Percentiles rank a stretch among this genome's conserved stretches.
phyloP scores from a whole-genome alignment of 2,797 vertebrate species.

The Nannoperca obscura region DNA sequence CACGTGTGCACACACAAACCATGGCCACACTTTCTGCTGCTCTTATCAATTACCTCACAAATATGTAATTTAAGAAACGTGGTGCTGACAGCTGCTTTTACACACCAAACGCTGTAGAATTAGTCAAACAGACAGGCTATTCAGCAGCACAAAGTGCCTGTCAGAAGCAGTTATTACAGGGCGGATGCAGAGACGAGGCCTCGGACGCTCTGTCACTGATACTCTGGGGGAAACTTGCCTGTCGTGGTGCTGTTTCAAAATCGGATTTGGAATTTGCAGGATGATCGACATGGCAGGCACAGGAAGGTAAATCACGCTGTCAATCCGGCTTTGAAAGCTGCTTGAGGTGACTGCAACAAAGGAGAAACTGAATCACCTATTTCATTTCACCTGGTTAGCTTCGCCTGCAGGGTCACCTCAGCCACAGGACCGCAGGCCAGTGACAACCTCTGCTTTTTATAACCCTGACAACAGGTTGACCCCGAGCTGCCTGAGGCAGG shows the following conservation, averaged over 20 bases:
- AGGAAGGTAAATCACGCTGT: conserved; percentile 63
- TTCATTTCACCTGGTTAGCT: conserved; percentile 47
- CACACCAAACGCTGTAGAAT: conserved; percentile 46
- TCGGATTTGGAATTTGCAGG: conserved; percentile 44
- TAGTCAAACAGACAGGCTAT: conserved; percentile 48
- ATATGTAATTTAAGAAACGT: conserved; percentile 53
- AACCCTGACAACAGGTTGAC: conserved; percentile 66
- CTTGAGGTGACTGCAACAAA: conserved; percentile 53
- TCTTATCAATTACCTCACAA: conserved; percentile 54
- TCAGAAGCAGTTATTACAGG: conserved; percentile 63
- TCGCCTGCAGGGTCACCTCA: conserved; percentile 27
- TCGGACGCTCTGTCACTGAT: conserved; percentile 55
- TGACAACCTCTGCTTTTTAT: conserved; percentile 51
- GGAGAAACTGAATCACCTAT: conserved; percentile 24
- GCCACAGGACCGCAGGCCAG: conserved; percentile 26
- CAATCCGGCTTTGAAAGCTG: conserved; percentile 52
- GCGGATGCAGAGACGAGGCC: conserved; percentile 17
- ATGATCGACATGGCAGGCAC: conserved; percentile 45
- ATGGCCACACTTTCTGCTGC: conserved; percentile 10
- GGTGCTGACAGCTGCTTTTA: conserved; percentile 64
- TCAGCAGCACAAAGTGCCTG: conserved; percentile 62
- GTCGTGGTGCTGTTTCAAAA: conserved; percentile 34
- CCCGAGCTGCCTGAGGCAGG: conserved; percentile 52
- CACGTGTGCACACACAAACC: conserved; percentile 1
- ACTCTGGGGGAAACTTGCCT: conserved; percentile 10